A percentile compares a stretch with the other conserved stretches of the same genome.
Evolutionary conservation across 2,888 invertebrate species (phyloP).

Genomic region (Ditylenchus weischeri): DNA sequence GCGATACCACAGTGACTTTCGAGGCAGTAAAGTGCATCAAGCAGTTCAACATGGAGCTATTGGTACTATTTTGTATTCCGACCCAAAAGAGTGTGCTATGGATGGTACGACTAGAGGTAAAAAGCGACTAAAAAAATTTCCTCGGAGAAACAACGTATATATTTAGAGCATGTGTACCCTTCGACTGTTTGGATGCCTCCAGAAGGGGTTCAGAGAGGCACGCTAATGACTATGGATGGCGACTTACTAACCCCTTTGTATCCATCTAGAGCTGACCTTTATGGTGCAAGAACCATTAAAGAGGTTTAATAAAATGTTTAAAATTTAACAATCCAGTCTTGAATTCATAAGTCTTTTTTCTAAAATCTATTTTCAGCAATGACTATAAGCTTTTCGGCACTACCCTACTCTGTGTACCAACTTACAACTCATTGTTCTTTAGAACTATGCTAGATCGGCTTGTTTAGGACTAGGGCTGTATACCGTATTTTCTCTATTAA

Average conservation of each 20-base stretch:
- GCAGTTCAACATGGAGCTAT: slow-evolving; percentile 51
- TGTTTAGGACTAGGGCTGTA: too few relatives aligned
- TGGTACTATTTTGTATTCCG: slow-evolving; percentile 59
- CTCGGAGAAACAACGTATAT: neutral
- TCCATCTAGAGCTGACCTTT: slow-evolving; percentile 61
- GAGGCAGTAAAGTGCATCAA: slow-evolving; percentile 60
- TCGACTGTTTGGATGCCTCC: slow-evolving; percentile 62
- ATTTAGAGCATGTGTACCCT: slow-evolving; percentile 58
- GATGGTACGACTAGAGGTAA: slow-evolving; percentile 44
- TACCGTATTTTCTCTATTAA: too few relatives aligned
- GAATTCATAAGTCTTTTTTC: too few relatives aligned
- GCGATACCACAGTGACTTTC: slow-evolving; percentile 63
- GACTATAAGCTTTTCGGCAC: too few relatives aligned
- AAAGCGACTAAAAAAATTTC: neutral
- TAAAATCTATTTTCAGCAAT: too few relatives aligned
- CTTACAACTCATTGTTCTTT: too few relatives aligned
- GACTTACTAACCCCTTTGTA: slow-evolving; percentile 64
- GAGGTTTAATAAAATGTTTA: slow-evolving; percentile 38
- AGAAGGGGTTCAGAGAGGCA: slow-evolving; percentile 63
- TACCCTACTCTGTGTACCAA: too few relatives aligned
- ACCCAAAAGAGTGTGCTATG: slow-evolving; percentile 55
- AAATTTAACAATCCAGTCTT: too few relatives aligned
- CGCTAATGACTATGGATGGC: slow-evolving; percentile 56
- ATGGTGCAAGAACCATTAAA: slow-evolving; percentile 40
- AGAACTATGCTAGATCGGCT: too few relatives aligned